Conservation (phyloP, 92 coral and sea anemone genomes). For the Parazoanthus swiftii region DNA sequence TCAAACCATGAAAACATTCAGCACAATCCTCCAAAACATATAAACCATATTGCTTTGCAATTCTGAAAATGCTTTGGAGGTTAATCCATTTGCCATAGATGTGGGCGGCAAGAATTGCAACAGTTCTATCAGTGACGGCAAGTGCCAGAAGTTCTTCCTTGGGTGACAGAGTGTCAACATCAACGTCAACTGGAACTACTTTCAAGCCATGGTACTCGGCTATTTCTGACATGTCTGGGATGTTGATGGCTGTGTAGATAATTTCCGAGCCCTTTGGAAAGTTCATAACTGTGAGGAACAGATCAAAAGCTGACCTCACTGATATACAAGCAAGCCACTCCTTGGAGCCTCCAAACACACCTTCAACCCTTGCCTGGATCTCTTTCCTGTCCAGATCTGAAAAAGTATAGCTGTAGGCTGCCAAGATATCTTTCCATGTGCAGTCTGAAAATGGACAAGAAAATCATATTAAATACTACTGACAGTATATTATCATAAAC, state of each 20-base stretch:
- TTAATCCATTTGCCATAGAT: slow-evolving; percentile 92
- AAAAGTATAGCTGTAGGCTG: slow-evolving; percentile 64
- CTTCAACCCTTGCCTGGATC: slow-evolving; percentile 68
- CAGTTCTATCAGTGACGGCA: slow-evolving; percentile 85
- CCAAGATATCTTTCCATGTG: slow-evolving; percentile 77
- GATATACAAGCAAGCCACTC: slow-evolving; percentile 79
- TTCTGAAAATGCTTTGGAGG: slow-evolving; percentile 66
- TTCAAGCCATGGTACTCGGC: slow-evolving; percentile 74
- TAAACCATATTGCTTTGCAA: slow-evolving; percentile 71
- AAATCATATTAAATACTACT: background rate
- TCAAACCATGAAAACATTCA: slow-evolving; percentile 89
- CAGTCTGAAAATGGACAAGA: slow-evolving; percentile 60
- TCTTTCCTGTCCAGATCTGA: slow-evolving; percentile 47
- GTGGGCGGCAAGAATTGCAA: slow-evolving; percentile 89
- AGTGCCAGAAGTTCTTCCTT: slow-evolving; percentile 83
- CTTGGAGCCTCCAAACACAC: slow-evolving; percentile 80
- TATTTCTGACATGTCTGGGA: slow-evolving; percentile 89
- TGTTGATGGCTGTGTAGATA: slow-evolving; percentile 87
- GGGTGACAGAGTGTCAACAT: slow-evolving; percentile 81
- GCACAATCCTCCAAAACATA: slow-evolving; percentile 95
- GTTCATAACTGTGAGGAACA: slow-evolving; percentile 76
- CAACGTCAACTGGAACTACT: slow-evolving; percentile 88
- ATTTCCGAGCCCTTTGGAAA: slow-evolving; percentile 91
- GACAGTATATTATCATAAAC: too few relatives aligned
- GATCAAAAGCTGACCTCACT: slow-evolving; percentile 85